Evolutionary conservation across 2,113 vertebrate genomes (phyloP), one percentile per base, ranked within the genome.

Genomic region (Python bivittatus): DNA sequence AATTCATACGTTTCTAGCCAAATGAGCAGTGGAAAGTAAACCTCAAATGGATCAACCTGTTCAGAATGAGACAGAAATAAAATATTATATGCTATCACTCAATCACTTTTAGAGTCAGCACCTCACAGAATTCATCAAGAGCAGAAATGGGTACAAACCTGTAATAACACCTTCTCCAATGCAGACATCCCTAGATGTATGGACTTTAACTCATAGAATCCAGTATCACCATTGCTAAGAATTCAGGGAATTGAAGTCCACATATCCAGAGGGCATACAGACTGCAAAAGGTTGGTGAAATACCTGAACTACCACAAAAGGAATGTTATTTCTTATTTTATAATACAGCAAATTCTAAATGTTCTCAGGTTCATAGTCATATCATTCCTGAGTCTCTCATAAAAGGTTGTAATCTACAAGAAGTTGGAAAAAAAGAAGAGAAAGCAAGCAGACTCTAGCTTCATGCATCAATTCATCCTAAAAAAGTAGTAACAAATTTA

Each of bases 21-120:
- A 92, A 44, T n/a, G 42, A 90, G 38, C 83, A 92, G 91, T 97
- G 92, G 84, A 94, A 96, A 53, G 2, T 48, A 94, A 91, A 91
- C 60, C 95, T 93, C 94, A 94, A 29, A 91, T 0, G 3, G 92
- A 60, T 93, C 48, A 22, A 58, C 68, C 94, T 96, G 92, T 89
- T 94, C 72, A 84, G n/a, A 88, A 89, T 11, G 25, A 53, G 84
- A 86, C 88, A 42, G n/a, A 79, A 9, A 86, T 25, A 38, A 33
- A 33, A 48, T 48, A 88, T 95, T 93, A 56, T 27, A 0, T 0
- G 0, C 3, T 22, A 1, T 89, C 6, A 25, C 27, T 38, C 27
- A 54, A 27, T 64, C 86, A 42, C 52, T 86, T 29, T 10, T 27
- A 53, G 3, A 61, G 1, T 13, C 7, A 11, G 60, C 25, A 48